Base-by-base conservation (phyloP, 2,113 vertebrate genomes). In the Perccottus glenii region DNA sequence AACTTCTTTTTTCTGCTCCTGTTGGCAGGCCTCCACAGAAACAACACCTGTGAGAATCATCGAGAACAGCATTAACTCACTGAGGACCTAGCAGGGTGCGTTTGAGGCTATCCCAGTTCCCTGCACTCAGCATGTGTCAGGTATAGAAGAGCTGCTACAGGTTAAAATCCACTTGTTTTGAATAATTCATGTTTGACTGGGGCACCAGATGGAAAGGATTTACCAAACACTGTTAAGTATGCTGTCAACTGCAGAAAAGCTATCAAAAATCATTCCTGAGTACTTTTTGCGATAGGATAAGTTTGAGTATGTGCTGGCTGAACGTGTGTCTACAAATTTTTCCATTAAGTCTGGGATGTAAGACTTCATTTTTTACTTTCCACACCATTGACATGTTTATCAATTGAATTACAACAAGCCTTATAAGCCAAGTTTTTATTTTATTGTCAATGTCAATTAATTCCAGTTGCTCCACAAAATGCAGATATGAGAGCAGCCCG, bases 321-420 rank as follows among this genome's bases (percentile, higher is more conserved):
- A 61, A 44, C 6, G 52, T 58, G 35, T 68, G 70, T 77, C 67
- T 52, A 14, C 52, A 55, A 36, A 64, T 59, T 32, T 72, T 58
- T 66, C 32, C 43, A 66, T 33, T 40, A 44, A 14, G 15, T 64
- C 53, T 61, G 42, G 40, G 56, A 32, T 42, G 4, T 51, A 45
- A 43, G 0, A 6, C 40, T 33, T 64, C 77, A 74, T 71, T 74
- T 51, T 44, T 71, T 27, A 50, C 55, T 77, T 49, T 64, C 47
- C 2, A 5, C 50, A 72, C 60, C 64, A 50, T 36, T 59, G 57
- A 62, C 66, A 58, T 51, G 40, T 75, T 81, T 72, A 78, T 65
- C 64, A 36, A 83, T 60, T 69, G 72, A 60, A 64, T 49, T 57
- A 75, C 55, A 43, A 49, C 45, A 36, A 43, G 32, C 11, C 10